phyloP scores from a whole-genome alignment of 2,113 vertebrate species.

The Abramis brama region DNA sequence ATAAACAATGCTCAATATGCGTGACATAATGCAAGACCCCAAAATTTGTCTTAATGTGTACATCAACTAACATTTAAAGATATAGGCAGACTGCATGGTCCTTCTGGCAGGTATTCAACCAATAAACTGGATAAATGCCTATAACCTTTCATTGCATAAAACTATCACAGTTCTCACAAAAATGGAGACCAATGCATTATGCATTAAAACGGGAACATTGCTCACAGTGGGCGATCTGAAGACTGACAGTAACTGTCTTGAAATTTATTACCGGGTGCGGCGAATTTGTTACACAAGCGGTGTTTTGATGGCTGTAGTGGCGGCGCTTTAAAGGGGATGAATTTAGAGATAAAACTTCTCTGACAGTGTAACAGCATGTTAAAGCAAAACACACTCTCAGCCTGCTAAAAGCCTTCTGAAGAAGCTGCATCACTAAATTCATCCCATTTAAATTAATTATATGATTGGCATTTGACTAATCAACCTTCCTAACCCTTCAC shows the following conservation, averaged over 20 bases:
- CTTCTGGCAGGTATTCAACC: slow-evolving; percentile 21
- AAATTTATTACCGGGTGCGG: neutral
- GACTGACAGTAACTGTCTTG: slow-evolving; percentile 29
- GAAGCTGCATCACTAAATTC: slow-evolving; percentile 1
- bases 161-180: slow-evolving; percentile 20
- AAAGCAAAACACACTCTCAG: slow-evolving; percentile 17
- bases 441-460: neutral
- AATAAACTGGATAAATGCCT: slow-evolving; percentile 16
- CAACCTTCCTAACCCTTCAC: neutral
- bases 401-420: neutral
- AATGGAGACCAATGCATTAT: slow-evolving; percentile 32
- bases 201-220: slow-evolving; percentile 12
- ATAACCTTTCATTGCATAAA: neutral
- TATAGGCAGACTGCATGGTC: neutral
- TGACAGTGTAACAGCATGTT: slow-evolving; percentile 26
- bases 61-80: neutral
- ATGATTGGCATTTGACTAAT: neutral
- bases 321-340: neutral
- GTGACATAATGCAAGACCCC: no score
- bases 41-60: neutral
- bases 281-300: neutral
- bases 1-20: no score
- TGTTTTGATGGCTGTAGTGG: slow-evolving; percentile 29
- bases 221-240: slow-evolving; percentile 28
- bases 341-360: slow-evolving; percentile 18